Conservation (phyloP, 2,888 invertebrate genomes). For the Drosophila sordidula region DNA sequence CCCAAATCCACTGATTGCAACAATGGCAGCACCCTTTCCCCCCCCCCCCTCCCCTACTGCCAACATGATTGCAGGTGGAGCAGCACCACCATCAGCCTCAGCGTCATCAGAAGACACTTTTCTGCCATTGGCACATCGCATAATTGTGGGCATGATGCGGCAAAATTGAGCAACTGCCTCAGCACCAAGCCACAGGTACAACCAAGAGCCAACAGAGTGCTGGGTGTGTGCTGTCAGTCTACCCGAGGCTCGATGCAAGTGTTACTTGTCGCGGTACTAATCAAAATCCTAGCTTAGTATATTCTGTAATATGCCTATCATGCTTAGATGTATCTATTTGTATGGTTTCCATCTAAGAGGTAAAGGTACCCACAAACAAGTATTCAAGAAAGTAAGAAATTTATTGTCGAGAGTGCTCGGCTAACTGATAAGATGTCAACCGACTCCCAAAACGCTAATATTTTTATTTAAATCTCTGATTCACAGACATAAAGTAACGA, state of each 20-base stretch:
- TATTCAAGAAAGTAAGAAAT: not conserved
- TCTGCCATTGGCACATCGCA: conserved; percentile 51
- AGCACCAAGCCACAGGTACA: not conserved
- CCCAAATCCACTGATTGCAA: conserved; percentile 43
- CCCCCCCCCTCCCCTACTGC: not conserved
- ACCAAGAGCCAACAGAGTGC: conserved; percentile 46
- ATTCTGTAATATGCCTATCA: conserved; percentile 22
- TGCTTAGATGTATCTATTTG: conserved; percentile 10
- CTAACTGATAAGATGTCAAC: too few species aligned
- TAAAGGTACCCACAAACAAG: too few species aligned
- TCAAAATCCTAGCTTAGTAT: conserved; percentile 9
- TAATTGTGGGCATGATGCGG: conserved; percentile 64
- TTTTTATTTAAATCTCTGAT: too few species aligned
- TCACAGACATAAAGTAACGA: too few species aligned
- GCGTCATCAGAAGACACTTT: conserved; percentile 11
- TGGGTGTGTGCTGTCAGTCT: conserved; percentile 45
- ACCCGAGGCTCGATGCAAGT: not conserved
- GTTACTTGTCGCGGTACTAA: conserved; percentile 15
- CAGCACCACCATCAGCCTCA: not conserved
- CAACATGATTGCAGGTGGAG: conserved; percentile 16
- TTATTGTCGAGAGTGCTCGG: too few species aligned
- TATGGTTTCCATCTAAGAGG: not conserved
- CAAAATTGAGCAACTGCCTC: conserved; percentile 50
- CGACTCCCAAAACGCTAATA: too few species aligned
- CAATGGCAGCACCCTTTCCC: conserved; percentile 23